These are phyloP conservation scores for Phaonia tiefii DNA, from an alignment of 2,888 invertebrate genomes.

Conservation along the genomic window DNA sequence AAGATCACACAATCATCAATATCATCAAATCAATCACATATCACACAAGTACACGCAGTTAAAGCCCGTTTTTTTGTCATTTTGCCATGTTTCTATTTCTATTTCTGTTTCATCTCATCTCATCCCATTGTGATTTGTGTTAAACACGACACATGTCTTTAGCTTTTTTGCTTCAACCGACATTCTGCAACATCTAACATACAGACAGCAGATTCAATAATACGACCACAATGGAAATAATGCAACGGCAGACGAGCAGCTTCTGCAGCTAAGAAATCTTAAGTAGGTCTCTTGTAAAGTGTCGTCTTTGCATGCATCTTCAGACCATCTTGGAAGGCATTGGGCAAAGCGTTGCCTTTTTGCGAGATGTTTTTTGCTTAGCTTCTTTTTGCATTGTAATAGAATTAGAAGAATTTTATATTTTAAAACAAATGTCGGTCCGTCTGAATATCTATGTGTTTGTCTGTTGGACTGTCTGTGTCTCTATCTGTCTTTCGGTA, in stretches of 20 bases:
- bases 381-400: slow-evolving; percentile 42
- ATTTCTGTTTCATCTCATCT: slow-evolving; percentile 46
- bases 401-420: slow-evolving; percentile 66
- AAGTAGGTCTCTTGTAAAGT: slow-evolving; percentile 70
- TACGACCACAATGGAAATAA: slow-evolving; percentile 1
- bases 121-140: slow-evolving; percentile 51
- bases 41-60: slow-evolving; percentile 75
- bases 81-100: slow-evolving; percentile 27
- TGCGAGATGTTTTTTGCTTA: slow-evolving; percentile 12
- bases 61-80: slow-evolving; percentile 73
- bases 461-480: slow-evolving; percentile 3
- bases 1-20: slow-evolving; percentile 69
- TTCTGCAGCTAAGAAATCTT: slow-evolving; percentile 40
- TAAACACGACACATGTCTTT: slow-evolving; percentile 62
- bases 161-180: slow-evolving; percentile 30
- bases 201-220: slow-evolving; percentile 37
- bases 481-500: not conserved
- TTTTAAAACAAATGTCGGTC: slow-evolving; percentile 58
- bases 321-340: slow-evolving; percentile 65
- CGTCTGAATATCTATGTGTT: slow-evolving; percentile 2
- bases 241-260: not conserved
- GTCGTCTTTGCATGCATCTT: slow-evolving; percentile 67
- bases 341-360: slow-evolving; percentile 46
- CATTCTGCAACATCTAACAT: slow-evolving; percentile 37
- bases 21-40: slow-evolving; percentile 77